phyloP scores from a whole-genome alignment of 2,888 invertebrate genomes.

The Lithophane socia region DNA sequence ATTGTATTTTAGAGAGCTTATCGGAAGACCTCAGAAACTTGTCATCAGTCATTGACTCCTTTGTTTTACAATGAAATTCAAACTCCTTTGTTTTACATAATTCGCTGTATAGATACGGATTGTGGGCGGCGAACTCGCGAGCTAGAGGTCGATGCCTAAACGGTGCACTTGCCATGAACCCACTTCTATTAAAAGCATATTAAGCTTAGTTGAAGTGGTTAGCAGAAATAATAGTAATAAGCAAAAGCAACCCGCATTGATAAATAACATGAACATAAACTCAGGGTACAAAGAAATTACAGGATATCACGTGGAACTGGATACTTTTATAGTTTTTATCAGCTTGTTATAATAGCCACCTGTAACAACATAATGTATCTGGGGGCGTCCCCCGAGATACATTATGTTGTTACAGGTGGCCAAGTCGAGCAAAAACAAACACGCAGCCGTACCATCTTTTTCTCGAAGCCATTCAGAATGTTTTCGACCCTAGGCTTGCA shows the following conservation, averaged over 20 bases:
- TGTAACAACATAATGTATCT: too few relatives aligned
- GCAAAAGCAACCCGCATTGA: background rate
- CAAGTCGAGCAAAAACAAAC: too few relatives aligned
- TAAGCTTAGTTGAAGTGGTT: conserved; percentile 3
- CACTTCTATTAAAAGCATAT: conserved; percentile 17
- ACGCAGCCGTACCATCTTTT: too few relatives aligned
- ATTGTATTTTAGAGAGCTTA: background rate
- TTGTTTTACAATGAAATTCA: background rate
- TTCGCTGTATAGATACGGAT: background rate
- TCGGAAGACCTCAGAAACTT: background rate
- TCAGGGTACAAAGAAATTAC: background rate
- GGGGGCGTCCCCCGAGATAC: too few relatives aligned
- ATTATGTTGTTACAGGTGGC: too few relatives aligned
- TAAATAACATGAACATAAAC: too few relatives aligned
- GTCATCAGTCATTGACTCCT: background rate
- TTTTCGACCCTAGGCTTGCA: too few relatives aligned
- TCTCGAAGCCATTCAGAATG: too few relatives aligned
- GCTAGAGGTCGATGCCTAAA: conserved; percentile 17
- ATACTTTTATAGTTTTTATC: background rate
- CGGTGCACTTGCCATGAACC: conserved; percentile 14
- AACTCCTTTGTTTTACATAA: background rate
- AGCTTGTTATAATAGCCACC: background rate
- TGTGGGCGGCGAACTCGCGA: conserved; percentile 16
- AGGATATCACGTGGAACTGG: background rate
- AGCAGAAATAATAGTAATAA: background rate